Evolutionary conservation across 2,888 invertebrate genomes (phyloP).

Genomic region (Lomographa bimaculata): DNA sequence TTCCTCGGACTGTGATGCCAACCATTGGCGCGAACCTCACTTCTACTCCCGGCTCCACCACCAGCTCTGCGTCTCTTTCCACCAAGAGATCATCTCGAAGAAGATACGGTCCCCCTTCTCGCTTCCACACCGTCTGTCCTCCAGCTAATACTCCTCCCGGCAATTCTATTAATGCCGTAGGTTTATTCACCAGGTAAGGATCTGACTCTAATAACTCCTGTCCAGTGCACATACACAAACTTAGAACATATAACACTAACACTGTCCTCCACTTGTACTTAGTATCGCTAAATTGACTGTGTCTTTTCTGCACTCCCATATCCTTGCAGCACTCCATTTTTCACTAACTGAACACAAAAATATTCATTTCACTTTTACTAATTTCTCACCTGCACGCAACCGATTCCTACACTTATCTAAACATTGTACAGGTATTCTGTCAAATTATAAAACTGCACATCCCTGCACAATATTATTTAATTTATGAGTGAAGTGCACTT

Average conservation of each 20-base stretch:
- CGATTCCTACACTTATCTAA: conserved; percentile 55
- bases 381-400: conserved; percentile 52
- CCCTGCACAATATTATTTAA: conserved; percentile 33
- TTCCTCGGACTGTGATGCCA: conserved; percentile 96
- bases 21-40: conserved; percentile 95
- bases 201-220: conserved; percentile 64
- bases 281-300: conserved; percentile 79
- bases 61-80: conserved; percentile 90
- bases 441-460: conserved; percentile 38
- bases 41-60: conserved; percentile 95
- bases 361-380: conserved; percentile 71
- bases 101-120: conserved; percentile 88
- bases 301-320: conserved; percentile 76
- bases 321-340: conserved; percentile 70
- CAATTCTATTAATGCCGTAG: conserved; percentile 81
- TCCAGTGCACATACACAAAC: conserved; percentile 58
- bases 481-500: conserved; percentile 32
- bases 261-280: conserved; percentile 82
- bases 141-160: conserved; percentile 85
- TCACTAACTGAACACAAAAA: conserved; percentile 61
- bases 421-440: conserved; percentile 54
- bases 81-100: conserved; percentile 91
- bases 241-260: conserved; percentile 50
- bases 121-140: conserved; percentile 80
- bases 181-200: conserved; percentile 72